A percentile compares a stretch with the other conserved stretches of the same genome.
Conservation (phyloP, 2,888 invertebrate species). For the Leucozona laternaria region DNA sequence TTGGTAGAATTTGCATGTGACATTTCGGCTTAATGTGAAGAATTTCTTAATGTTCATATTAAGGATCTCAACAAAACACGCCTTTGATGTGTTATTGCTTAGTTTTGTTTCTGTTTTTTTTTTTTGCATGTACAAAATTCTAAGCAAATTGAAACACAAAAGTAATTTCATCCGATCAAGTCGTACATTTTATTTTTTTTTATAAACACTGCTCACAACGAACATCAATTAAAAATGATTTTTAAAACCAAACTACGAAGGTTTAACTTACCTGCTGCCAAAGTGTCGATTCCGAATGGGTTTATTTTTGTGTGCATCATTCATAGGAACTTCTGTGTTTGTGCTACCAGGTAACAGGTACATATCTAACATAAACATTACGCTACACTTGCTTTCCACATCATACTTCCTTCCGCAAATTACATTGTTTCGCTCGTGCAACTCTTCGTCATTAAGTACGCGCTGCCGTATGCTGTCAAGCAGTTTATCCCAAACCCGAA, state of each 20-base stretch:
- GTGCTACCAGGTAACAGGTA: conserved; percentile 20
- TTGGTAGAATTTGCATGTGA: too few species aligned
- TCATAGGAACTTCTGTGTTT: conserved; percentile 1
- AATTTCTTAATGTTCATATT: too few species aligned
- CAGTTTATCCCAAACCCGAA: conserved; percentile 8
- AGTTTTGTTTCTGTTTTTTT: too few species aligned
- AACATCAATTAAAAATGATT: background rate
- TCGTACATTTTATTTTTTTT: too few species aligned
- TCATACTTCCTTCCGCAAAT: conserved; percentile 54
- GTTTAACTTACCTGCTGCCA: background rate
- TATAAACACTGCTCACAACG: background rate
- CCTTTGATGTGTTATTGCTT: too few species aligned
- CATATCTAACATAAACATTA: conserved; percentile 24
- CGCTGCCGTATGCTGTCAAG: conserved; percentile 19
- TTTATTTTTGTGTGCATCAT: background rate
- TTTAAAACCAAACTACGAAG: background rate
- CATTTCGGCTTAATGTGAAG: too few species aligned
- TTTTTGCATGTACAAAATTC: too few species aligned
- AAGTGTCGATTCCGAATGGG: background rate
- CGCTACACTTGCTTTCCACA: conserved; percentile 12
- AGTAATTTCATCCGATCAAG: too few species aligned
- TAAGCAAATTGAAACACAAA: too few species aligned
- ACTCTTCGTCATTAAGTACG: background rate
- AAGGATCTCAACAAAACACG: too few species aligned
- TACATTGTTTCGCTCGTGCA: conserved; percentile 27